phyloP scores from a whole-genome alignment of 2,888 invertebrate genomes.

The Chloroclystis v-ata region DNA sequence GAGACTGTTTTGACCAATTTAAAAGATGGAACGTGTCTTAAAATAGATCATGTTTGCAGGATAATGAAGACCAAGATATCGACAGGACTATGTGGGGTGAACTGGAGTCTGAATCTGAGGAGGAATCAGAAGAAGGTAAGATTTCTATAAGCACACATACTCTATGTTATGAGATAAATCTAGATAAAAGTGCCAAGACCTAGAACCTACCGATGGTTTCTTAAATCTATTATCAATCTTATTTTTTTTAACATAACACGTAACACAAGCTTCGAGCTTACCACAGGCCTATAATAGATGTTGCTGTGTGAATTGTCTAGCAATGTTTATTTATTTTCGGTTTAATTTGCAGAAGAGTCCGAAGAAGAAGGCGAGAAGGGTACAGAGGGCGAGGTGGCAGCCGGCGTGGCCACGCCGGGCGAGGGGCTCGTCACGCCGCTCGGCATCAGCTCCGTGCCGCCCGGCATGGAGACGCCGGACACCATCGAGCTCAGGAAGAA shows the following conservation, averaged over 20 bases:
- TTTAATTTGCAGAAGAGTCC: conserved; percentile 49
- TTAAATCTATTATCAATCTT: no score
- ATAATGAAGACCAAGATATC: conserved; percentile 81
- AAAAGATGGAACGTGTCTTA: no score
- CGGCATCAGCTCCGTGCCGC: conserved; percentile 92
- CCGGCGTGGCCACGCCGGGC: conserved; percentile 94
- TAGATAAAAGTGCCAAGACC: no score
- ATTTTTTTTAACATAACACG: no score
- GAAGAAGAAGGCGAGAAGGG: conserved; percentile 49
- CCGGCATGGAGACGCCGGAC: conserved; percentile 98
- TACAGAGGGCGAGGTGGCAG: conserved; percentile 68
- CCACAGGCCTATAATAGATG: no score
- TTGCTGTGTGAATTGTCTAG: no score
- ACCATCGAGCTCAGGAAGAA: conserved; percentile 98
- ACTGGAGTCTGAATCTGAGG: conserved; percentile 92
- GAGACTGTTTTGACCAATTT: no score
- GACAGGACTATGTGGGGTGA: conserved; percentile 98
- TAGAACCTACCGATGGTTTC: no score
- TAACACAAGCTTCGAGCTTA: no score
- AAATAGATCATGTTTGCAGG: conserved; percentile 36
- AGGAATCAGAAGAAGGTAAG: conserved; percentile 83
- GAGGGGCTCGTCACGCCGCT: conserved; percentile 97
- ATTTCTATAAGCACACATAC: conserved; percentile 1
- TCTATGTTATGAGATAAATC: no score
- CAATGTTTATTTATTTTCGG: no score